Percentiles rank a stretch among this genome's conserved stretches.
These are phyloP conservation scores for Scytalopus superciliaris DNA, from an alignment of 2,113 vertebrate genomes.

Conservation along the genomic window DNA sequence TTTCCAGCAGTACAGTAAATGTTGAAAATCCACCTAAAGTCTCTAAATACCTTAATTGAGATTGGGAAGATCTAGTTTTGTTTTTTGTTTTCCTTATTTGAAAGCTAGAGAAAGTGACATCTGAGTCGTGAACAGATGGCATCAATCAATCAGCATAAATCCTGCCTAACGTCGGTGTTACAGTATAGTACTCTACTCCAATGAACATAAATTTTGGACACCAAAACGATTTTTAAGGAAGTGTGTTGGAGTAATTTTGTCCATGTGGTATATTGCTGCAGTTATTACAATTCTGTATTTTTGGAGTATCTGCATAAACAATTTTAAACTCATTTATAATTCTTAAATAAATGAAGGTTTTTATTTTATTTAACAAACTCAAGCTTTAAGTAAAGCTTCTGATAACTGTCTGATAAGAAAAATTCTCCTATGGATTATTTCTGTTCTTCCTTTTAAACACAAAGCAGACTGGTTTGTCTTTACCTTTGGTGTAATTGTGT, in stretches of 20 bases:
- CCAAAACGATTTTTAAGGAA: not conserved
- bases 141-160: conserved; percentile 38
- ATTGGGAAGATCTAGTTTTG: not conserved
- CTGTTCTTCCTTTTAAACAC: not conserved
- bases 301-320: not conserved
- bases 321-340: not conserved
- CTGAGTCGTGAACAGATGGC: conserved; percentile 30
- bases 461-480: not conserved
- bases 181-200: not conserved
- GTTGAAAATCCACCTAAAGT: not conserved
- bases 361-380: not conserved
- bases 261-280: not conserved
- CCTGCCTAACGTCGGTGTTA: not conserved
- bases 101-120: conserved; percentile 24
- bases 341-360: not conserved
- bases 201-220: not conserved
- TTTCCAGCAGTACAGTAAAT: not conserved
- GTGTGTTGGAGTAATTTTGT: not conserved
- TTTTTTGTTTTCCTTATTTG: not conserved
- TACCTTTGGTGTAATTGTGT: not conserved
- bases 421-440: not conserved
- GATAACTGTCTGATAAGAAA: not conserved
- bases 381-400: not conserved
- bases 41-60: not conserved
- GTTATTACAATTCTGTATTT: not conserved